Percentiles rank a stretch among this genome's conserved stretches.
Evolutionary conservation across 2,797 vertebrate species (phyloP).

Genomic region (Coranthus polyacanthus): DNA sequence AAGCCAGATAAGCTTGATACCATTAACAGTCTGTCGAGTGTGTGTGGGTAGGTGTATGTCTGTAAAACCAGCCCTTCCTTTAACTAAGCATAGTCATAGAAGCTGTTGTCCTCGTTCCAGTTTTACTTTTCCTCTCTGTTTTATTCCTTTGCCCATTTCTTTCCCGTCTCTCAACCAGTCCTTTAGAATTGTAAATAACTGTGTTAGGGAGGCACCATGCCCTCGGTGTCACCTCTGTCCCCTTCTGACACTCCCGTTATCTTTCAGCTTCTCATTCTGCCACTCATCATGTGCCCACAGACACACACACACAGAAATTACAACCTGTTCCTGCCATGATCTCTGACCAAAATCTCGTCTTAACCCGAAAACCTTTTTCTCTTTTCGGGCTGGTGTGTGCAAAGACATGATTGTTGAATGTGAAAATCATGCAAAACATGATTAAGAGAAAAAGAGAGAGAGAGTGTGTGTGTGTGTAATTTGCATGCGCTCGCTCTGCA

Average conservation of each 20-base stretch:
- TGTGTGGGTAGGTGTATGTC: conserved; percentile 41
- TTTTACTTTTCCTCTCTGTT: conserved; percentile 28
- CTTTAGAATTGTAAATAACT: conserved; percentile 66
- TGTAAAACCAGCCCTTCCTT: conserved; percentile 55
- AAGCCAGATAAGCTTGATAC: conserved; percentile 70
- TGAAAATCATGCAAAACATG: conserved; percentile 46
- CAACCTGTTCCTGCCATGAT: conserved; percentile 24
- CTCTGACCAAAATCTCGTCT: conserved; percentile 60
- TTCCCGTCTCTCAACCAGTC: conserved; percentile 57
- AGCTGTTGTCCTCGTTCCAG: conserved; percentile 18
- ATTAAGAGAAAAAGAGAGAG: conserved; percentile 33
- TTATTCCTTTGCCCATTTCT: conserved; percentile 37
- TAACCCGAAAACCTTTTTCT: conserved; percentile 32
- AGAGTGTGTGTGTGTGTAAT: conserved; percentile 45
- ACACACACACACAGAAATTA: conserved; percentile 18
- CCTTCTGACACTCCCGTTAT: conserved; percentile 57
- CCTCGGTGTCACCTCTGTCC: conserved; percentile 80
- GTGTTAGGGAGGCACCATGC: conserved; percentile 81
- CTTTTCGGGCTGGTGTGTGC: conserved; percentile 53
- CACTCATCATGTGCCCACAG: conserved; percentile 38
- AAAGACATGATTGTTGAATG: conserved; percentile 6
- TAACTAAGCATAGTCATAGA: conserved; percentile 38
- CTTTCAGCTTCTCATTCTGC: conserved; percentile 41
- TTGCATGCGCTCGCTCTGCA: conserved; percentile 73
- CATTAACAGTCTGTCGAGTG: conserved; percentile 51